Evolutionary conservation across 2,797 vertebrate genomes (phyloP), one percentile per base, ranked within the genome.

Genomic region (Onychomys arenicola): DNA sequence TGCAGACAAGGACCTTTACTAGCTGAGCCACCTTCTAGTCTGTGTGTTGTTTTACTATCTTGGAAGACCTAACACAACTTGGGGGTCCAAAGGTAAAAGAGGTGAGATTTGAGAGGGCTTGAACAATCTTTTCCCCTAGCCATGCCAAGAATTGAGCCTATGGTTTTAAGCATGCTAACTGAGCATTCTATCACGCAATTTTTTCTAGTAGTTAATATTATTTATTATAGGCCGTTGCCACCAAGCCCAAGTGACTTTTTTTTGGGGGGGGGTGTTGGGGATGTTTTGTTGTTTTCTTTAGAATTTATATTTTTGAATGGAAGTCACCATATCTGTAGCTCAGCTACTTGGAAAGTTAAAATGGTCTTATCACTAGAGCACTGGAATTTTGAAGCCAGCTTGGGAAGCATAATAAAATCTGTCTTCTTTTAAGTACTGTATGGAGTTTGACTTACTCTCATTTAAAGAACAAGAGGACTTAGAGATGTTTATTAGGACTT

Each of bases 221-320:
- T 49, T 40, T 59, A 40, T 49, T 85, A 49, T 71, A 87, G 67
- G 34, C 32, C 34, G 0, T 14, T 55, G 46, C 84, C 13, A 71
- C 52, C 27, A 88, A 71, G 29, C n/a, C 69, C 37, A 75, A 37
- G 49, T 12, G 16, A 46, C 2, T 61, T 59, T 34, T 59, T 34
- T 34, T 77, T 43, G 25, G 21, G n/a, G 23, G 37, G n/a, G n/a
- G n/a, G n/a, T n/a, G n/a, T 63, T 86, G 29, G 14, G 59, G 4
- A 37, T 77, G 1, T 86, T 89, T 95, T 90, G n/a, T 90, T 80
- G 63, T n/a, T n/a, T n/a, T 59, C 65, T 83, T 67, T 57, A 82
- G 80, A 83, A 40, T 43, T 40, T 59, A 61, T 43, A 13, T 37
- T 29, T 61, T 40, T 32, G 37, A 2, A 10, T 11, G 61, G 14